Conservation (phyloP, 2,888 invertebrate genomes). For the Nebria salina region DNA sequence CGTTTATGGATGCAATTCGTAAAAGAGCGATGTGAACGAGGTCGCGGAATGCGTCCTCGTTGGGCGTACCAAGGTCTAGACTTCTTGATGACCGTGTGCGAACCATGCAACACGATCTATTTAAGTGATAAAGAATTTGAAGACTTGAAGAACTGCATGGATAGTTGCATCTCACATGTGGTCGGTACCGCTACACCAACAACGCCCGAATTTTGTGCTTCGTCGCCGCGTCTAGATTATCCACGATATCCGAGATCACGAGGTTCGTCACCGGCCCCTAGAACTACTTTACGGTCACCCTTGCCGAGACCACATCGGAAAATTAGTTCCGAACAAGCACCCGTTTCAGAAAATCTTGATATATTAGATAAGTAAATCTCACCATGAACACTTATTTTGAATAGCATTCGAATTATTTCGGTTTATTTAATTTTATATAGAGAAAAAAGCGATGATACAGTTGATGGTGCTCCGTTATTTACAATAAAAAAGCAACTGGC, state of each 20-base stretch:
- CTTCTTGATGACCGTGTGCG: conserved; percentile 85
- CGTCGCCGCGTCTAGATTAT: conserved; percentile 57
- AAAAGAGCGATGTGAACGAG: conserved; percentile 82
- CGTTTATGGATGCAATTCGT: conserved; percentile 92
- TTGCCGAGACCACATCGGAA: conserved; percentile 59
- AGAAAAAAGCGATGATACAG: conserved; percentile 33
- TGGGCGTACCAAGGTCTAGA: conserved; percentile 93
- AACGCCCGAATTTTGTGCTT: conserved; percentile 59
- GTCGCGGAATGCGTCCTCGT: conserved; percentile 81
- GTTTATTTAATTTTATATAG: not conserved
- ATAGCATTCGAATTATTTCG: not conserved
- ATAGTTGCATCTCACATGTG: conserved; percentile 87
- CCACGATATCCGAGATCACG: conserved; percentile 56
- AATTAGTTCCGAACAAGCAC: conserved; percentile 36
- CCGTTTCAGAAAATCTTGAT: conserved; percentile 15
- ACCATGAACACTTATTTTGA: not conserved
- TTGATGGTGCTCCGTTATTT: conserved; percentile 16
- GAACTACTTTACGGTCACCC: conserved; percentile 59
- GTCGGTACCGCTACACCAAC: conserved; percentile 68
- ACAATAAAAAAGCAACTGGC: conserved; percentile 28
- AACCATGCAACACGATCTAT: conserved; percentile 82
- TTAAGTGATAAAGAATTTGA: conserved; percentile 83
- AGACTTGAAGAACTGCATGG: conserved; percentile 80
- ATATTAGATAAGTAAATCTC: conserved; percentile 29
- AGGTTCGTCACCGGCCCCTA: conserved; percentile 61